Evolutionary conservation across 2,113 vertebrate genomes (phyloP), one percentile per base, ranked within the genome.

Genomic region (Corythaeola cristata): DNA sequence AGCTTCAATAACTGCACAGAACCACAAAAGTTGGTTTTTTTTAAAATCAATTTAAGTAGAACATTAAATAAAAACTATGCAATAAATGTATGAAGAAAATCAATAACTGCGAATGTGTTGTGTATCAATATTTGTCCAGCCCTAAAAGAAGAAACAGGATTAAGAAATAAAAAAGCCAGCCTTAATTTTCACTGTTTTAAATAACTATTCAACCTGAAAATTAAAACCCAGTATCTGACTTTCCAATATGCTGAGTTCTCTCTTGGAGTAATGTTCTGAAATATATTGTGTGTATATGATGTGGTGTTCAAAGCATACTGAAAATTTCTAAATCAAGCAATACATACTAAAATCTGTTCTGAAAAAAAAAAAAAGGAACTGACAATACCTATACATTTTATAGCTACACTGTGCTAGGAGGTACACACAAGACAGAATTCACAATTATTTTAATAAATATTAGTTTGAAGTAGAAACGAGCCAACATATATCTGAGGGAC

Each of bases 201-300:
- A 96, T 96, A 97, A 97, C 93, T 97, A 85, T 85, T 97, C 95
- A 98, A 96, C 87, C 96, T 89, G 95, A 98, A 98, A 97, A 98
- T 98, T 97, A 98, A 98, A 97, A 86, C 81, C 49, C 91, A 69
- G 95, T 94, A 96, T 95, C 90, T 97, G 90, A 96, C 93, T 97
- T 97, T 97, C 84, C 97, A 97, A 96, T 96, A 94, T 84, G 82
- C 94, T 69, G 52, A 96, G 93, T 87, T 88, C 88, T 93, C 80
- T 95, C 86, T 93, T 85, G 83, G 58, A 96, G 79, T 93, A 96
- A 97, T 53, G 21, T 95, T 93, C 89, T 79, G 86, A 98, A 97
- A 97, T 96, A 96, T 73, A 93, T 44, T 81, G 67, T 58, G 62
- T 88, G 66, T 90, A 69, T 89, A 91, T 68, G 91, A 97, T 89